These are phyloP conservation scores for Homarus americanus DNA, from an alignment of 1,140 invertebrate genomes.

Conservation along the genomic window DNA sequence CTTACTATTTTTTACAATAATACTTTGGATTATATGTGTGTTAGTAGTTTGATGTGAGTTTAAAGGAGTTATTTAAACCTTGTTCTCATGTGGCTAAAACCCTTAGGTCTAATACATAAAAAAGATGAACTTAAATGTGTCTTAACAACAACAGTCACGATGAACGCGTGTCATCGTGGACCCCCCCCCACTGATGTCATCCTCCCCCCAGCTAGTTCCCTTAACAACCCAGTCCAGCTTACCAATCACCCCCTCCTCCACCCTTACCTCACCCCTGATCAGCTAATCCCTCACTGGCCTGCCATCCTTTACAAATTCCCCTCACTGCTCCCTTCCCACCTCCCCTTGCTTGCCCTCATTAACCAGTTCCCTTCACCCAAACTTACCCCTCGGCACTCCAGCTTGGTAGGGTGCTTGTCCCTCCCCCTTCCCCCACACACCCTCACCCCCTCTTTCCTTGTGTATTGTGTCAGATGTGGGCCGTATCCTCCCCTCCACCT, in stretches of 20 bases:
- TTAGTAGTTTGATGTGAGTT: constrained; percentile 14
- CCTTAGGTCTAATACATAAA: background rate
- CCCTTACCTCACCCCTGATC: background rate
- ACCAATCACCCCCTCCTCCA: background rate
- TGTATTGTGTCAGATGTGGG: no score
- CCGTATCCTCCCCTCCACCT: no score
- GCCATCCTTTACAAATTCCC: background rate
- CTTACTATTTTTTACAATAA: constrained; percentile 3
- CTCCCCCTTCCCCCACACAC: no score
- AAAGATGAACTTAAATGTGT: background rate
- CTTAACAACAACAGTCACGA: background rate
- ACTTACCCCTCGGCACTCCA: no score
- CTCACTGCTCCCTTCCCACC: no score
- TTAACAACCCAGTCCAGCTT: background rate
- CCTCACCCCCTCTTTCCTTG: no score
- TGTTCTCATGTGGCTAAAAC: background rate
- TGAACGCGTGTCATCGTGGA: background rate
- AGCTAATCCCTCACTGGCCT: background rate
- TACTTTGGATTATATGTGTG: constrained; percentile 1
- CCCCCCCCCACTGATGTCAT: background rate
- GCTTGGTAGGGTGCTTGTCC: no score
- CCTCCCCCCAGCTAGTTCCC: background rate
- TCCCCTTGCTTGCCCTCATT: background rate
- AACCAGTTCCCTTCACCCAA: no score
- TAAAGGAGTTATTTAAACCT: background rate